Evolutionary conservation across 2,797 vertebrate species (phyloP).

Genomic region (Sebastes diploproa): DNA sequence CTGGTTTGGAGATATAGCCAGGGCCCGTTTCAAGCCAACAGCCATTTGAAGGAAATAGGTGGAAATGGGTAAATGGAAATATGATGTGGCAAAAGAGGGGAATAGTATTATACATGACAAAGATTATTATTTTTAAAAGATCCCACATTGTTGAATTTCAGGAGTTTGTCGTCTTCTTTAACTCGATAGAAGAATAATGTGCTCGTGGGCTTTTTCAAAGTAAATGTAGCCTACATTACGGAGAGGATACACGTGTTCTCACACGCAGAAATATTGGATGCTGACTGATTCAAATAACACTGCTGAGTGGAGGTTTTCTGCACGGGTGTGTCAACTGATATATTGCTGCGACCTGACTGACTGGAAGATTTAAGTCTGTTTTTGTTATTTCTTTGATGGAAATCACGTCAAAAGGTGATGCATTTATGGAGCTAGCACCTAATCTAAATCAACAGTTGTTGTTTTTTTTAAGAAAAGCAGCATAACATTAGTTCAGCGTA

Average conservation of each 20-base stretch:
- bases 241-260: slow-evolving; percentile 21
- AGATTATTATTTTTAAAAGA: slow-evolving; percentile 16
- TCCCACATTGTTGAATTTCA: slow-evolving; percentile 4
- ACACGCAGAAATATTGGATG: slow-evolving; percentile 23
- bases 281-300: slow-evolving; percentile 34
- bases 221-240: slow-evolving; percentile 1
- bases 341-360: slow-evolving; percentile 36
- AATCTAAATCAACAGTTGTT: background rate
- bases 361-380: slow-evolving; percentile 33
- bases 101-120: slow-evolving; percentile 28
- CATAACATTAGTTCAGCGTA: too few species aligned
- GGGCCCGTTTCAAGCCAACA: slow-evolving; percentile 41
- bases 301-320: slow-evolving; percentile 55
- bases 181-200: slow-evolving; percentile 3
- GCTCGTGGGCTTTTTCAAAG: slow-evolving; percentile 1
- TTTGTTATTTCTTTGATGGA: slow-evolving; percentile 16
- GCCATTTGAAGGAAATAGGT: slow-evolving; percentile 48
- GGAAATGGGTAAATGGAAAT: slow-evolving; percentile 61
- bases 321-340: slow-evolving; percentile 44
- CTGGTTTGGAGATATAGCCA: slow-evolving; percentile 67
- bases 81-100: slow-evolving; percentile 42
- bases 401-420: slow-evolving; percentile 28
- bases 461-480: background rate
- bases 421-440: slow-evolving; percentile 1
- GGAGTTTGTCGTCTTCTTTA: slow-evolving; percentile 10